Base-by-base conservation (phyloP, 2,888 invertebrate genomes). In the Hecatera dysodea region DNA sequence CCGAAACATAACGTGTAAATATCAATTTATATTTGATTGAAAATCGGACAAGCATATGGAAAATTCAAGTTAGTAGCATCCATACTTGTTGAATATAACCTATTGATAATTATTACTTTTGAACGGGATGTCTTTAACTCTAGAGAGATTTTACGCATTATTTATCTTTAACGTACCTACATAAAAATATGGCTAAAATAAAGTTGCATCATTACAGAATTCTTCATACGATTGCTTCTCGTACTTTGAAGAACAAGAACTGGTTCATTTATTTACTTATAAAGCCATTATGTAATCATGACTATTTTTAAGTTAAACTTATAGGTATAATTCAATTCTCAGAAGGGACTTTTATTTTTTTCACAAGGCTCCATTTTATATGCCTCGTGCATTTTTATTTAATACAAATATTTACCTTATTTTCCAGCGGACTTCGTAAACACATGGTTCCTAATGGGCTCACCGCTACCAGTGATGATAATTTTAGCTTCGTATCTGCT, bases 361-460 rank as follows among this genome's bases (percentile, higher is more conserved):
- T n/a, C 46, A 8, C 46, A n/a, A 9, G n/a, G n/a, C 6, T 42
- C 17, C 15, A 22, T 42, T 22, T 44, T 0, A 7, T 44, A 8
- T n/a, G n/a, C 33, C 15, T 8, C 0, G 24, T 19, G 9, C 0
- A 36, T 52, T 52, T 24, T 52, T 27, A 27, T 19, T 19, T 36
- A 11, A 1, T 24, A 36, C 33, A 9, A 27, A 53, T 0, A 9
- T 60, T 4, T 24, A 19, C 11, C 4, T 46, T n/a, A 15, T 48
- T 44, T 95, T 93, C 72, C 88, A 97, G 97, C 97, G 95, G 97
- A 97, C 1, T 91, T 95, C 72, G 96, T 97, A 24, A 97, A 97
- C 88, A 94, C 96, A 59, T 97, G 97, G 96, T 96, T 97, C 12
- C 90, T 98, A 61, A 97, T 98, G 93, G 92, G 95, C 1, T 96